Evolutionary conservation across 2,113 vertebrate species (phyloP).

Genomic region (Conger conger): DNA sequence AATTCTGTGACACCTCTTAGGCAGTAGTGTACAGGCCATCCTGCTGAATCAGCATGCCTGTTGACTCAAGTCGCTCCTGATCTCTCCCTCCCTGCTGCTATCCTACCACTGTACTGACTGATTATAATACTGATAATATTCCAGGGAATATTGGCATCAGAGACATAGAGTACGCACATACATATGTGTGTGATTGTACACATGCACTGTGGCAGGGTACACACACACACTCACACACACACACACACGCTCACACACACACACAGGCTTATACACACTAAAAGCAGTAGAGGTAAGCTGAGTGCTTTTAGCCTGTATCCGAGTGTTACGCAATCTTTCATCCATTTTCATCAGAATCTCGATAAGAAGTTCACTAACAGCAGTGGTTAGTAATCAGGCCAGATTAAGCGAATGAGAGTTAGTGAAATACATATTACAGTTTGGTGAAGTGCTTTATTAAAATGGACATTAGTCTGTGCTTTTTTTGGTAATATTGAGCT

Average conservation of each 20-base stretch:
- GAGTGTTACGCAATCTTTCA: neutral
- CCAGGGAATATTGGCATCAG: too few relatives aligned
- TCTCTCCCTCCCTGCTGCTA: too few relatives aligned
- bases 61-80: too few relatives aligned
- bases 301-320: neutral
- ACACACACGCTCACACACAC: neutral
- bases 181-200: too few relatives aligned
- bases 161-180: neutral
- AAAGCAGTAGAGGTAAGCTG: neutral
- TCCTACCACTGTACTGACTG: too few relatives aligned
- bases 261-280: neutral
- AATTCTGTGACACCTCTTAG: too few relatives aligned
- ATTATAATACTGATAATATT: too few relatives aligned
- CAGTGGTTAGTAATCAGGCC: neutral
- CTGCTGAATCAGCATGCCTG: too few relatives aligned
- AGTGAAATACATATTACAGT: neutral
- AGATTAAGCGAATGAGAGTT: neutral
- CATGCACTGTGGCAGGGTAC: neutral
- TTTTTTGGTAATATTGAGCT: neutral
- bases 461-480: neutral
- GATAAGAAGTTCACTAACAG: neutral
- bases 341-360: neutral
- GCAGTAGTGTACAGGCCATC: too few relatives aligned
- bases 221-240: neutral
- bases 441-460: neutral